Evolutionary conservation across 2,888 invertebrate species (phyloP).

Genomic region (Malacosoma neustria): DNA sequence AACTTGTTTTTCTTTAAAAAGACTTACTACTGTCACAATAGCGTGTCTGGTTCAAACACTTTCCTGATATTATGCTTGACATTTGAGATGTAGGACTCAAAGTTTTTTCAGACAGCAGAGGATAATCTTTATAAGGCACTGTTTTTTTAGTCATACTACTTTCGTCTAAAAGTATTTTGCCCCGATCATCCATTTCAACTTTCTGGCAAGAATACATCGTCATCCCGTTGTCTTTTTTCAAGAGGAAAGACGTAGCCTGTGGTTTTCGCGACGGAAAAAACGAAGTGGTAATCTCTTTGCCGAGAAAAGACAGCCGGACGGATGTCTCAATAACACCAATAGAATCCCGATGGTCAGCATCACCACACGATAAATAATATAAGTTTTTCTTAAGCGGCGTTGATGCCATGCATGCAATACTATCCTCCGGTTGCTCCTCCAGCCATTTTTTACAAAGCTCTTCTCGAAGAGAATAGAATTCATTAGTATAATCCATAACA

Average conservation of each 20-base stretch:
- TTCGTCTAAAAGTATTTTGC: conserved; percentile 59
- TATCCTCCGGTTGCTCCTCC: conserved; percentile 49
- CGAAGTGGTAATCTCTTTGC: conserved; percentile 64
- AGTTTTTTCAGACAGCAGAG: conserved; percentile 17
- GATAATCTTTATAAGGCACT: conserved; percentile 14
- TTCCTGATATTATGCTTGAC: conserved; percentile 28
- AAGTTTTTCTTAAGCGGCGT: conserved; percentile 53
- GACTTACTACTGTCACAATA: no score
- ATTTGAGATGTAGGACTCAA: conserved; percentile 35
- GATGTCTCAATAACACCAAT: conserved; percentile 61
- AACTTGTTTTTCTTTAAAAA: no score
- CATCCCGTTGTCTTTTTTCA: conserved; percentile 58
- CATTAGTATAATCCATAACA: conserved; percentile 48
- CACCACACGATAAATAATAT: conserved; percentile 51
- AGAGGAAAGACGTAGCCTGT: conserved; percentile 37
- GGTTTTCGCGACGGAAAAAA: conserved; percentile 47
- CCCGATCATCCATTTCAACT: conserved; percentile 63
- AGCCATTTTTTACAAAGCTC: conserved; percentile 57
- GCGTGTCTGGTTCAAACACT: no score
- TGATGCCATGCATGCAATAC: conserved; percentile 56
- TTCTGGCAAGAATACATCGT: conserved; percentile 61
- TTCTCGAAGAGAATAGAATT: conserved; percentile 43
- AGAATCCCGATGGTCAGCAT: conserved; percentile 37
- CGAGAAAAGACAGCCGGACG: conserved; percentile 58
- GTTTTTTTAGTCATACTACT: conserved; percentile 35